Evolutionary conservation across 2,113 vertebrate genomes (phyloP).

Genomic region (Loxodonta africana): DNA sequence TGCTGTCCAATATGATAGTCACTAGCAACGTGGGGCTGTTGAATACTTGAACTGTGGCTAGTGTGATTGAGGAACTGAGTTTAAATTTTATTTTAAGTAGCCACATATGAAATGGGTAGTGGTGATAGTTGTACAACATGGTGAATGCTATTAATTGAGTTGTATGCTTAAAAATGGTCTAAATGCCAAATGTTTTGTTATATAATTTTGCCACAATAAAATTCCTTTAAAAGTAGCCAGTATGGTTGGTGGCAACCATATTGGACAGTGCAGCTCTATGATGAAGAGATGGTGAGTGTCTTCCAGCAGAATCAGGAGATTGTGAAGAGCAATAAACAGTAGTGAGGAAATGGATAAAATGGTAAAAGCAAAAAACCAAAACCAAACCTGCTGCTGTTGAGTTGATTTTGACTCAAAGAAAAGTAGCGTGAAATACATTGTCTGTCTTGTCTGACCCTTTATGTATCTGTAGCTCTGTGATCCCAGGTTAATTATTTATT

Average conservation of each 20-base stretch:
- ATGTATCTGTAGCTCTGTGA: slow-evolving; percentile 35
- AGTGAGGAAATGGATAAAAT: slow-evolving; percentile 23
- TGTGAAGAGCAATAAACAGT: slow-evolving; percentile 5
- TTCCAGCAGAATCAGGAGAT: neutral
- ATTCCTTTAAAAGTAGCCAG: neutral
- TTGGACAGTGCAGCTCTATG: neutral
- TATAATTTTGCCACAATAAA: neutral
- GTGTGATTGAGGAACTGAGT: neutral
- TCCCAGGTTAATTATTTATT: slow-evolving; percentile 37
- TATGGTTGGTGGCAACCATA: neutral
- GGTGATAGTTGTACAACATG: neutral
- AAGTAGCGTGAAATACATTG: neutral
- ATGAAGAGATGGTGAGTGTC: neutral
- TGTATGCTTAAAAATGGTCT: neutral
- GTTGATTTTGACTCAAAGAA: too few relatives aligned
- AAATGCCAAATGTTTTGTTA: neutral
- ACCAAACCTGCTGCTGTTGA: too few relatives aligned
- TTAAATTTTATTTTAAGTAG: slow-evolving; percentile 41
- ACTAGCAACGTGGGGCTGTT: neutral
- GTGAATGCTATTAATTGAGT: neutral
- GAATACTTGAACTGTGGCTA: neutral
- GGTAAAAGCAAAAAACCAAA: neutral
- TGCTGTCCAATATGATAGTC: neutral
- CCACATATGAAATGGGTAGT: neutral
- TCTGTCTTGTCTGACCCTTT: slow-evolving; percentile 12